Evolutionary conservation across 2,888 invertebrate species (phyloP).

Genomic region (Tipula confusa): DNA sequence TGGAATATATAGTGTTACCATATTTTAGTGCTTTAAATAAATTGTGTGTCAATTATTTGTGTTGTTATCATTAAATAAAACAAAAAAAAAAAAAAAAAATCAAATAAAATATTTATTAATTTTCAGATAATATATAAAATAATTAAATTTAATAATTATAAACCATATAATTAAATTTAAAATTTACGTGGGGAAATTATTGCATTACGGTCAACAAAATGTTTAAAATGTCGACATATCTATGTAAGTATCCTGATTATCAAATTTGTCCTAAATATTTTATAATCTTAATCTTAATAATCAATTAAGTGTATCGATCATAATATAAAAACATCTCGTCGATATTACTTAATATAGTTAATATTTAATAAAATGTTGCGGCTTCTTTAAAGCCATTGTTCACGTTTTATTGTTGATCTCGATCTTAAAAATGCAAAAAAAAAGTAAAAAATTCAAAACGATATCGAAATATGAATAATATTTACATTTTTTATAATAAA

Average conservation of each 20-base stretch:
- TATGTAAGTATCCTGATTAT: background rate
- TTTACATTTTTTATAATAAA: conserved; percentile 27
- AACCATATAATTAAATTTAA: background rate
- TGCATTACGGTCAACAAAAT: background rate
- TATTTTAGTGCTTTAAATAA: background rate
- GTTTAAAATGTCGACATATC: background rate
- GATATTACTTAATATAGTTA: background rate
- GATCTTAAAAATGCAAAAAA: background rate
- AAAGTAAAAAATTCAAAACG: background rate
- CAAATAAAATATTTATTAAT: background rate
- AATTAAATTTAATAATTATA: background rate
- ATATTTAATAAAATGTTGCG: background rate
- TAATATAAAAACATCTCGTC: background rate
- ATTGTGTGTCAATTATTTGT: background rate
- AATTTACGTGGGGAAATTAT: background rate
- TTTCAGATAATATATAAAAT: conserved; percentile 5
- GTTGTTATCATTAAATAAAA: background rate
- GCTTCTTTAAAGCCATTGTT: conserved; percentile 15
- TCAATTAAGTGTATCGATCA: conserved; percentile 21
- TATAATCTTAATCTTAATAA: too few species aligned
- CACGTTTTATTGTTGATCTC: background rate
- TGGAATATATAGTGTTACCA: background rate
- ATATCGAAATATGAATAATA: conserved; percentile 27
- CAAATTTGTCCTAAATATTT: background rate
- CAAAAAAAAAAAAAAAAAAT: background rate